These are phyloP conservation scores for Girardinichthys multiradiatus DNA, from an alignment of 2,113 vertebrate genomes.

Conservation along the genomic window DNA sequence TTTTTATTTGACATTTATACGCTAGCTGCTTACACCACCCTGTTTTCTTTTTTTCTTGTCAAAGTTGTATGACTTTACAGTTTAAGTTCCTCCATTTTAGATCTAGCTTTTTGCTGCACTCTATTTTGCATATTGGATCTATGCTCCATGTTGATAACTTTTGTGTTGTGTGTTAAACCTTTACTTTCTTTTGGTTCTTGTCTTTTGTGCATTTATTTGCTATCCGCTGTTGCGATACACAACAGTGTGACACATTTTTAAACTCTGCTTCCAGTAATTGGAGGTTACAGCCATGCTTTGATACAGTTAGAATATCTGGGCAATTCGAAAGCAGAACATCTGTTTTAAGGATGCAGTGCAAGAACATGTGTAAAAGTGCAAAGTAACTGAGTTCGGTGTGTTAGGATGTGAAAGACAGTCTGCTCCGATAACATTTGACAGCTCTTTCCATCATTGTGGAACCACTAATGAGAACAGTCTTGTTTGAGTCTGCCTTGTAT, in stretches of 20 bases:
- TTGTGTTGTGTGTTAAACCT: background rate
- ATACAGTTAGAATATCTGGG: background rate
- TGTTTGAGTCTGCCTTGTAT: background rate
- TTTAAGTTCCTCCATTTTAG: background rate
- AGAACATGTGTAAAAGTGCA: background rate
- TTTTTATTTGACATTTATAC: too few species aligned
- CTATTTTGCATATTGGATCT: background rate
- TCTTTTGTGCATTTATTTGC: background rate
- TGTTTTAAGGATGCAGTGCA: background rate
- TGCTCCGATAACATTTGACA: constrained; percentile 1
- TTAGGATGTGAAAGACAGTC: background rate
- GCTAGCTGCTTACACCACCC: too few species aligned
- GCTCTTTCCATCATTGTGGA: background rate
- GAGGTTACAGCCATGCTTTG: background rate
- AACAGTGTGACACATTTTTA: background rate
- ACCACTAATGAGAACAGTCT: background rate
- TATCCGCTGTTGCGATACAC: background rate
- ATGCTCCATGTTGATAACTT: background rate
- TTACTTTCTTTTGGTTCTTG: background rate
- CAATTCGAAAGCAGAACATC: background rate
- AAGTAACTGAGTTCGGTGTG: background rate
- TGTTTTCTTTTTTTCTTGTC: background rate
- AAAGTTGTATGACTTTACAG: background rate
- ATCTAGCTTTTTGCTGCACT: too few species aligned
- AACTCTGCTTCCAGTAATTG: background rate